Evolutionary conservation across 2,888 invertebrate species (phyloP), one percentile per base, ranked within the genome.

Genomic region (Adelognathus sp.): DNA sequence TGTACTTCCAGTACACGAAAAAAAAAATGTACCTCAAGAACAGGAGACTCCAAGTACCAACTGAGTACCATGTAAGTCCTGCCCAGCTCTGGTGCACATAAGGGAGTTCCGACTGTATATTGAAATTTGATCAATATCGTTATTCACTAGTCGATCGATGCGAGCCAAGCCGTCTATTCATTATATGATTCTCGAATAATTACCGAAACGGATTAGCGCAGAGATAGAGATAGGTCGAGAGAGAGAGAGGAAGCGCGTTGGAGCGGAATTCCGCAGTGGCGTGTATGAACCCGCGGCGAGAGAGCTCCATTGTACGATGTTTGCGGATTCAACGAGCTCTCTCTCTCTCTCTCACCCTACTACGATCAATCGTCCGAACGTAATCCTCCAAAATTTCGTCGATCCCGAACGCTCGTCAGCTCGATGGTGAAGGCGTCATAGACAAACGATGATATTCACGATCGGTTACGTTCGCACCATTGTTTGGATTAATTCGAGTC

Each of bases 311-410:
- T 77, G 71, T 76, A 69, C 60, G 64, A 76, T 71, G 60, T 80
- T 82, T 66, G 75, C 41, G 11, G 56, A 82, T 82, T 76, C 74
- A 75, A 67, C 54, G 71, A 56, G 21, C 56, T n/a, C n/a, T n/a
- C n/a, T n/a, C n/a, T n/a, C n/a, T n/a, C n/a, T n/a, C 44, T 58
- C 60, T 77, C 50, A 41, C 54, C 24, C 63, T 44, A 31, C 27
- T 16, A n/a, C 58, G 73, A 77, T 58, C 80, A 74, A 76, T 73
- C 69, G 72, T 80, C 63, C 64, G 39, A 60, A 64, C 27, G 50
- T 77, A 69, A 74, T 69, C 64, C 56, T 66, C 64, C 44, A 70
- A 66, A 70, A 61, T 71, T 71, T 60, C 60, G 64, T 72, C 64
- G 50, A 76, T 76, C 52, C 60, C n/a, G n/a, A 52, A 58, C 29